Base-by-base conservation (phyloP, 2,888 invertebrate genomes). In the Vesta saturnalis region DNA sequence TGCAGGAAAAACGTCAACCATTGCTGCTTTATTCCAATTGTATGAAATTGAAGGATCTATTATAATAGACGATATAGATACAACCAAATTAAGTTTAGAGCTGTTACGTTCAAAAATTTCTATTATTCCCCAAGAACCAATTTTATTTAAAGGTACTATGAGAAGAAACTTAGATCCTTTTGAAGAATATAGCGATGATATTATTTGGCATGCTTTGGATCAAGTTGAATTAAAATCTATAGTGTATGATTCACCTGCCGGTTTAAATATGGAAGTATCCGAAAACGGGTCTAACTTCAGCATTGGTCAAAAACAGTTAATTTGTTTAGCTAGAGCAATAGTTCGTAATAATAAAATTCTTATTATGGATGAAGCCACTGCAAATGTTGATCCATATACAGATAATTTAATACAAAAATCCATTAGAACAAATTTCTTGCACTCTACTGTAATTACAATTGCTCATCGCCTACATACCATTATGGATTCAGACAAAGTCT, bases 101-200 rank as follows among this genome's bases (percentile, higher is more conserved):
- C 88, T 92, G 79, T 86, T 94, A 12, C 88, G 94, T 60, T 89
- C 91, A 39, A 91, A 89, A 79, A 88, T 95, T 72, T 93, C 94
- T 10, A 94, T 95, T 77, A 94, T 95, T 62, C 94, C 94, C 0
- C 94, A 95, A 82, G 94, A 94, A 79, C 94, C 95, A 0, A 93
- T 94, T 59, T 84, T 95, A 56, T 94, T 97, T 84, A 93, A 94
- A 0, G 96, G 95, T 39, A 92, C 94, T 1, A 88, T 97, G 86
- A 86, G 96, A 1, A 92, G 91, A 79, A 97, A 97, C 85, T 86
- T 97, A 67, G 96, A 96, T 85, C 96, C 96, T 0, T 96, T 96
- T 82, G 90, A 92, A 72, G 90, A 92, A 78, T 92, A 92, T 78
- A 86, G 88, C 0, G 96, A 96, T 77, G 87, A 88, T 12, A 87